Percentiles rank a stretch among this genome's conserved stretches.
Conservation (phyloP, 37 sponge, comb jelly and placozoan genomes). For the Petrosia ficiformis region DNA sequence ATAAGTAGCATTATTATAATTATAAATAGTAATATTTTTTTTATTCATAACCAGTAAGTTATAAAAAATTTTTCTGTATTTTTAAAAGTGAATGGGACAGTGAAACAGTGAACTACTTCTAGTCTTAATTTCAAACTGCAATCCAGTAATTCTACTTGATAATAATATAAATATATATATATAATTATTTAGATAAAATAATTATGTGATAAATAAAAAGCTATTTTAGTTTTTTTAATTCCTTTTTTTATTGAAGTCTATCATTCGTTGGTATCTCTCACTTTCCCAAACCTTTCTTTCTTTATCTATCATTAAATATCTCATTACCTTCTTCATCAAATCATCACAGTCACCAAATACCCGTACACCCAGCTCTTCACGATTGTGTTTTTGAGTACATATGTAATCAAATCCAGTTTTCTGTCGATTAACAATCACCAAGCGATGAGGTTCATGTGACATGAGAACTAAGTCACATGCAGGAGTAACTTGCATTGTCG, state of each 20-base stretch:
- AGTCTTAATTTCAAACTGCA: too few relatives aligned
- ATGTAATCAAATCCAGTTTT: slow-evolving; percentile 58
- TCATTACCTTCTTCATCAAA: slow-evolving; percentile 51
- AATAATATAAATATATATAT: not conserved
- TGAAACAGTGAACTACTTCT: too few relatives aligned
- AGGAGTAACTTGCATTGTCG: slow-evolving; percentile 74
- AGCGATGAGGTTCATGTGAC: slow-evolving; percentile 33
- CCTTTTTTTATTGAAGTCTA: slow-evolving; percentile 15
- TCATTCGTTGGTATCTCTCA: slow-evolving; percentile 25
- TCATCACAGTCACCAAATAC: slow-evolving; percentile 63
- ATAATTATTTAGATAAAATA: not conserved
- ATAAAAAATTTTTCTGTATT: too few relatives aligned
- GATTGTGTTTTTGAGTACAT: slow-evolving; percentile 7
- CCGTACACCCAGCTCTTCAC: slow-evolving; percentile 35
- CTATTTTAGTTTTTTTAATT: not conserved
- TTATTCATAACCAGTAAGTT: too few relatives aligned
- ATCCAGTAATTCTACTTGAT: too few relatives aligned
- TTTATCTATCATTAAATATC: slow-evolving; percentile 23
- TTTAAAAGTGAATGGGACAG: too few relatives aligned
- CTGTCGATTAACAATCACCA: slow-evolving; percentile 77
- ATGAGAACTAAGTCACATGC: slow-evolving; percentile 65
- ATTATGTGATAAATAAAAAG: not conserved
- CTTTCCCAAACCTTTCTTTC: slow-evolving; percentile 40
- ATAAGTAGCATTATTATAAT: too few relatives aligned
- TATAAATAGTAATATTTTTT: too few relatives aligned